A percentile compares a stretch with the other conserved stretches of the same genome.
Conservation (phyloP, 2,797 vertebrate species). For the Cyprinella venusta region DNA sequence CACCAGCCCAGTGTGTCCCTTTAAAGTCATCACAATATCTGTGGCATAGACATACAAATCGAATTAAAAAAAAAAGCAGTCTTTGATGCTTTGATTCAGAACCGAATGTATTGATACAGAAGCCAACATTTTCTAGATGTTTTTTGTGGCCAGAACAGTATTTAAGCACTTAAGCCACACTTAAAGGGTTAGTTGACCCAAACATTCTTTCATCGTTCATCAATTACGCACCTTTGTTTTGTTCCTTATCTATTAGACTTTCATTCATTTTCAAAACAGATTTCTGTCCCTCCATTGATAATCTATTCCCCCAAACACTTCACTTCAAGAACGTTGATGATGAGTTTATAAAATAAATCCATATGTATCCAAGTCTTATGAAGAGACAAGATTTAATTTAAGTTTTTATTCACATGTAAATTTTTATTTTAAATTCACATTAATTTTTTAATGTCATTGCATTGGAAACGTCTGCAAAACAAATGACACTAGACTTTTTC, state of each 20-base stretch:
- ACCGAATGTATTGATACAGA: neutral
- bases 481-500: neutral
- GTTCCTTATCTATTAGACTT: neutral
- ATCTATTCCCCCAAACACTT: neutral
- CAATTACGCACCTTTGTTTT: too few species aligned
- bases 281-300: neutral
- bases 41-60: constrained; percentile 27
- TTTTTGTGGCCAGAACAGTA: neutral
- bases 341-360: neutral
- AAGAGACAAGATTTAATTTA: neutral
- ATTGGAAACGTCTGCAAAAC: neutral
- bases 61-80: neutral
- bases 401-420: neutral
- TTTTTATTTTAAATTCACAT: too few species aligned
- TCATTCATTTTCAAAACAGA: neutral
- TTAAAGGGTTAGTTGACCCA: neutral
- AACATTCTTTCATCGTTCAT: neutral
- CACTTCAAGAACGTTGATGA: neutral
- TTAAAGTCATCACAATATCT: constrained; percentile 94
- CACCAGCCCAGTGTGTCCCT: constrained; percentile 94
- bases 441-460: neutral
- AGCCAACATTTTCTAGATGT: neutral
- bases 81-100: neutral
- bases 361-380: neutral
- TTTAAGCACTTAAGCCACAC: neutral